Evolutionary conservation across 37 sponge, comb jelly and placozoan genomes (phyloP), one percentile per base, ranked within the genome.

Genomic region (Halichondria panicea): DNA sequence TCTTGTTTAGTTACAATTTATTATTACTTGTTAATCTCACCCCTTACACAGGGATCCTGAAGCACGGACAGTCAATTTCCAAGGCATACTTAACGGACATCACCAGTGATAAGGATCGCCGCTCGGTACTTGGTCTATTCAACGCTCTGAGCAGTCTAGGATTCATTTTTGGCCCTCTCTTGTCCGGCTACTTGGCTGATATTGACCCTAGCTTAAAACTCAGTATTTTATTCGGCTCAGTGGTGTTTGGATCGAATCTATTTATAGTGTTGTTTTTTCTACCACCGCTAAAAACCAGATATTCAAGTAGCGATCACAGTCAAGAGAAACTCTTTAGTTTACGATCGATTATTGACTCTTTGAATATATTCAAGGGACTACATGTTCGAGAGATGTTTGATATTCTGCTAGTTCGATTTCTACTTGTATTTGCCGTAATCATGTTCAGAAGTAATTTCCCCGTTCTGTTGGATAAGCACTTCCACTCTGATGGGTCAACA

Each of bases 161-260:
- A 0, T 91, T 91, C 78, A 91, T 91, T 5, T 72, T 85, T 27
- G 91, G 91, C 0, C 91, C 91, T 15, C 62, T 85, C 28, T 27
- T 85, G 45, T 66, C 82, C 7, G 91, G 91, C 32, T 74, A 85
- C 53, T 39, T 91, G 35, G 77, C 87, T 21, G 83, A 89, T 41
- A 24, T 41, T 18, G 90, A 89, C 80, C 84, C 84, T 3, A 40
- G 76, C 24, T 48, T 88, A 27, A 42, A 42, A 32, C 53, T 70
- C 28, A 69, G 50, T 64, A n/a, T 88, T 30, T 27, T 77, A 0
- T 36, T 57, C 11, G 63, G 70, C 3, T 59, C 67, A 2, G 24
- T 45, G 0, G 25, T 73, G 5, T 79, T 78, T 30, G 36, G 11
- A 7, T 19, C 52, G 19, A 70, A 64, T 33, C 21, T 71, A 33